Evolutionary conservation across 2,797 vertebrate genomes (phyloP).

Genomic region (Calcarius lapponicus): DNA sequence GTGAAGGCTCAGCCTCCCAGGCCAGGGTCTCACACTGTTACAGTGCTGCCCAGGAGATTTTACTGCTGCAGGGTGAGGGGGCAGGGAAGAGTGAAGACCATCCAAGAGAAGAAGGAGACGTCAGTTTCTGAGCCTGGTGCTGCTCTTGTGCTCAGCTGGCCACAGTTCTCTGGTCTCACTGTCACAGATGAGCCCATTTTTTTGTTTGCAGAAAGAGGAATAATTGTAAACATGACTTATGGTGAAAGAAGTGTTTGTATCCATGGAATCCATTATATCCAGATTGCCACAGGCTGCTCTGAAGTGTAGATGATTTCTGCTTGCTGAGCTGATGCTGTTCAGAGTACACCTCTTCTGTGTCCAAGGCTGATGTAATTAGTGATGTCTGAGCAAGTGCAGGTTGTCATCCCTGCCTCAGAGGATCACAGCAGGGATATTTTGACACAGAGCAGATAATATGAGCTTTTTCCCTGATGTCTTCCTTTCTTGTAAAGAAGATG

Average conservation of each 20-base stretch:
- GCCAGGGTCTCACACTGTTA: accelerated
- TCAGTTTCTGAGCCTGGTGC: not conserved
- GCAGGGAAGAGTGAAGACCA: not conserved
- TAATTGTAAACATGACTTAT: not conserved
- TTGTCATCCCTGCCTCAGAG: not conserved
- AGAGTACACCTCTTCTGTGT: not conserved
- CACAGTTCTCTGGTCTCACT: not conserved
- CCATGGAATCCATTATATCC: not conserved
- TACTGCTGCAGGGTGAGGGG: not conserved
- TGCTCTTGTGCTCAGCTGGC: not conserved
- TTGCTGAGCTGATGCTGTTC: not conserved
- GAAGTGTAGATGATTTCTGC: not conserved
- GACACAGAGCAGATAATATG: not conserved
- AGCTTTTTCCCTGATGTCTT: not conserved
- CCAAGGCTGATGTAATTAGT: conserved; percentile 36
- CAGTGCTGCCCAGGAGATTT: not conserved
- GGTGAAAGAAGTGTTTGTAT: not conserved
- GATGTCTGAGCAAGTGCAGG: conserved; percentile 4
- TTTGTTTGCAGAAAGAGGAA: not conserved
- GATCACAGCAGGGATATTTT: not conserved
- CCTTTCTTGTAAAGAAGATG: not conserved
- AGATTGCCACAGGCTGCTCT: not conserved
- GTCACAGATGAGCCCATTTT: not conserved
- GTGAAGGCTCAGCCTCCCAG: not conserved
- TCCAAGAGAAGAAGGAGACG: not conserved